Percentiles rank a stretch among this genome's conserved stretches.
These are phyloP conservation scores for Halictus quadricinctus DNA, from an alignment of 2,888 invertebrate genomes.

Conservation along the genomic window DNA sequence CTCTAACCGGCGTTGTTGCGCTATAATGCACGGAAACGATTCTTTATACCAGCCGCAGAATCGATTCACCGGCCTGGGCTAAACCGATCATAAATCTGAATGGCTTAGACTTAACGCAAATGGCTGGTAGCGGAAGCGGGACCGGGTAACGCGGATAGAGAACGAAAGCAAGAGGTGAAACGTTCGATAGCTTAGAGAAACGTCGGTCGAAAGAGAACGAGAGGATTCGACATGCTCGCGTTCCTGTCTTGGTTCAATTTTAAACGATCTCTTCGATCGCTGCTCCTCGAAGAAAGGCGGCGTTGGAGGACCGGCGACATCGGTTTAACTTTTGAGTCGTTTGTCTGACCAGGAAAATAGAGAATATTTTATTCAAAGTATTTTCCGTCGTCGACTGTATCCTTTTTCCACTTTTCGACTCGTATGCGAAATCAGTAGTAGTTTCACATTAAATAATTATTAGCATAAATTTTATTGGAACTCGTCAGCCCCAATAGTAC, in stretches of 20 bases:
- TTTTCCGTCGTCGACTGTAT: not conserved
- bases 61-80: constrained; percentile 58
- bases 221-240: constrained; percentile 20
- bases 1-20: constrained; percentile 31
- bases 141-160: not conserved
- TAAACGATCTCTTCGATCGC: constrained; percentile 19
- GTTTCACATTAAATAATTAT: no score
- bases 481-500: no score
- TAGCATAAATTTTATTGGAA: no score
- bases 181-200: not conserved
- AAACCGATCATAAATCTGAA: constrained; percentile 76
- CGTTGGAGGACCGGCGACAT: constrained; percentile 23
- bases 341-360: not conserved
- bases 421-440: no score
- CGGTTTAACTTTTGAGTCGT: not conserved
- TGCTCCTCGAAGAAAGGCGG: constrained; percentile 14
- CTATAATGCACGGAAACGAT: constrained; percentile 30
- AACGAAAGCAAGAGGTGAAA: not conserved
- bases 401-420: not conserved
- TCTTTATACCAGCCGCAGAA: constrained; percentile 42
- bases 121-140: not conserved
- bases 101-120: constrained; percentile 62
- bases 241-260: constrained; percentile 37
- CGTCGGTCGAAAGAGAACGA: not conserved
- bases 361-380: not conserved